phyloP scores from a whole-genome alignment of 2,797 vertebrate species.

The Galago senegalensis region DNA sequence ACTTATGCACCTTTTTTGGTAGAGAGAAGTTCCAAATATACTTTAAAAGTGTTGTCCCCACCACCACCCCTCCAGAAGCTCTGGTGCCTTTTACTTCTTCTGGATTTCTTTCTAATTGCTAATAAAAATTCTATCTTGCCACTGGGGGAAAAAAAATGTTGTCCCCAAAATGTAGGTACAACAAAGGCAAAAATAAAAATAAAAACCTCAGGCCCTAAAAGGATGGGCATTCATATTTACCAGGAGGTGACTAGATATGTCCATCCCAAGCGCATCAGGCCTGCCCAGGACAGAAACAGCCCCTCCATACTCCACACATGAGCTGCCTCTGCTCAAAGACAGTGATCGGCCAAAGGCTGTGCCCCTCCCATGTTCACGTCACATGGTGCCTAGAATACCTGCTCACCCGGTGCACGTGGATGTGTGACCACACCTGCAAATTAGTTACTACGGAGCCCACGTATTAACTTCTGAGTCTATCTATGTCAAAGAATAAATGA shows the following conservation, averaged over 20 bases:
- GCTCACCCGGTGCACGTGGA: fast-evolving
- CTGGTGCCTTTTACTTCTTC: too few relatives aligned
- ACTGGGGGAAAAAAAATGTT: too few relatives aligned
- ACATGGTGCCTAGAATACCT: too few relatives aligned
- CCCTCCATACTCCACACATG: fast-evolving
- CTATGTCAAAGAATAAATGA: neutral
- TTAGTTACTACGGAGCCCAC: neutral
- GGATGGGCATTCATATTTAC: too few relatives aligned
- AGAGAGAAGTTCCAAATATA: neutral
- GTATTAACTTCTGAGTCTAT: neutral
- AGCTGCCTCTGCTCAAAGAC: neutral
- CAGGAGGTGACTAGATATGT: too few relatives aligned
- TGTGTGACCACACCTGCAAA: neutral
- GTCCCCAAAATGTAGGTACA: neutral
- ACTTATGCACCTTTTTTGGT: neutral
- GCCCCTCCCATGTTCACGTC: neutral
- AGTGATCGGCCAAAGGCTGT: fast-evolving
- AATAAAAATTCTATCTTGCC: too few relatives aligned
- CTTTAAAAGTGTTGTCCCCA: too few relatives aligned
- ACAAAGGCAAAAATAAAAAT: neutral
- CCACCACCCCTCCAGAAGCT: too few relatives aligned
- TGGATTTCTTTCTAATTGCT: too few relatives aligned
- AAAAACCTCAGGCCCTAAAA: neutral
- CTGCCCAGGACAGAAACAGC: neutral
- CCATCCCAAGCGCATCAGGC: neutral